Conservation (phyloP, 2,888 invertebrate genomes). For the Diadegma fenestrale region DNA sequence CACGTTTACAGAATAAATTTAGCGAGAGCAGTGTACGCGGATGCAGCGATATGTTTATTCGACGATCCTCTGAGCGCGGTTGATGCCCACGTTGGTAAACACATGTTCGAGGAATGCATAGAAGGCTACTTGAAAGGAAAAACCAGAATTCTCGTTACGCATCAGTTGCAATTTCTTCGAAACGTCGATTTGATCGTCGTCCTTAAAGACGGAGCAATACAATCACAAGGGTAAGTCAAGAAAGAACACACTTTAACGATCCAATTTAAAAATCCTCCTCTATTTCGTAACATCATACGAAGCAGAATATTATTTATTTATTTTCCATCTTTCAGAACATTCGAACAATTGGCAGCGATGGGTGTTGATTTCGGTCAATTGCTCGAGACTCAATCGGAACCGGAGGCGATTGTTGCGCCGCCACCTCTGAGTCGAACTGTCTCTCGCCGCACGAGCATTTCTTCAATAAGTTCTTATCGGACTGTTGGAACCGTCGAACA, state of each 20-base stretch:
- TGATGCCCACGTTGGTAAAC: slow-evolving; percentile 95
- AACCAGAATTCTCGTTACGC: slow-evolving; percentile 87
- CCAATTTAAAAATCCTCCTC: too few species aligned
- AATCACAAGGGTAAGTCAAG: slow-evolving; percentile 79
- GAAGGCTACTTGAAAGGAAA: slow-evolving; percentile 86
- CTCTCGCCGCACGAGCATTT: slow-evolving; percentile 81
- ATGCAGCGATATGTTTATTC: slow-evolving; percentile 94
- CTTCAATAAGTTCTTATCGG: slow-evolving; percentile 79
- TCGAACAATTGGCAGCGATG: slow-evolving; percentile 89
- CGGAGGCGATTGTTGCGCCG: slow-evolving; percentile 77
- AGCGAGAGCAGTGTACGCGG: slow-evolving; percentile 94
- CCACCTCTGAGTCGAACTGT: slow-evolving; percentile 77
- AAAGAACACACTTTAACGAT: background rate
- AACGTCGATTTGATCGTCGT: slow-evolving; percentile 82
- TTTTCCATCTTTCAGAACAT: slow-evolving; percentile 85
- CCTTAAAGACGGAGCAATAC: slow-evolving; percentile 80
- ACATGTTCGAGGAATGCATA: slow-evolving; percentile 94
- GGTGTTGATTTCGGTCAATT: slow-evolving; percentile 93
- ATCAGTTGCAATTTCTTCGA: slow-evolving; percentile 87
- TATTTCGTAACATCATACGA: too few species aligned
- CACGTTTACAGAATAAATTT: slow-evolving; percentile 89
- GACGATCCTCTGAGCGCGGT: slow-evolving; percentile 97
- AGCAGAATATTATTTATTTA: too few species aligned
- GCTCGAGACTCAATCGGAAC: slow-evolving; percentile 84
- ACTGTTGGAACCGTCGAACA: slow-evolving; percentile 76